phyloP scores from a whole-genome alignment of 2,113 vertebrate genomes.

The Mesitornis unicolor region DNA sequence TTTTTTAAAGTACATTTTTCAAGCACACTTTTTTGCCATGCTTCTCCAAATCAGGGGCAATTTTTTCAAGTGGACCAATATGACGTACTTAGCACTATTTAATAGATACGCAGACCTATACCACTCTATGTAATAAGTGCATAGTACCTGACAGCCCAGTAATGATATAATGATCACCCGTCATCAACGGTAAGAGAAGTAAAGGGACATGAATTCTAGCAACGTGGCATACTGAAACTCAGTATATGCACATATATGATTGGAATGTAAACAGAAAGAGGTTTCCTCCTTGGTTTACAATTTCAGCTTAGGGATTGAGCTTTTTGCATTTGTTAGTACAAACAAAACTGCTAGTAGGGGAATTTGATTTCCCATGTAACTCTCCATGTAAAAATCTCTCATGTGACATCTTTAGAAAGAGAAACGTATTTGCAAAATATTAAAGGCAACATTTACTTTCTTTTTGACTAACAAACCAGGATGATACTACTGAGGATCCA shows the following conservation, averaged over 20 bases:
- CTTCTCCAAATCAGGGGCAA: background rate
- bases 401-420: background rate
- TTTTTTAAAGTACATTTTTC: background rate
- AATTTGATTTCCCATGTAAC: background rate
- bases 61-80: background rate
- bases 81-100: background rate
- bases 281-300: background rate
- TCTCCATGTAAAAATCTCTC: background rate
- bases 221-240: rapidly evolving
- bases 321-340: rapidly evolving
- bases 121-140: background rate
- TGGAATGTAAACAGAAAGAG: background rate
- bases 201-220: background rate
- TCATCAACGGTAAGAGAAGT: background rate
- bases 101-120: background rate
- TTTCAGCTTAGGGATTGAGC: background rate
- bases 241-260: background rate
- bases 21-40: background rate
- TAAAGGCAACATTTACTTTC: background rate
- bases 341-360: no score
- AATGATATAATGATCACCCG: no score
- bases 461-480: background rate
- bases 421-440: background rate
- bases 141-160: background rate
- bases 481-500: background rate